phyloP scores from a whole-genome alignment of 2,113 vertebrate genomes.

The Tragelaphus strepsiceros region DNA sequence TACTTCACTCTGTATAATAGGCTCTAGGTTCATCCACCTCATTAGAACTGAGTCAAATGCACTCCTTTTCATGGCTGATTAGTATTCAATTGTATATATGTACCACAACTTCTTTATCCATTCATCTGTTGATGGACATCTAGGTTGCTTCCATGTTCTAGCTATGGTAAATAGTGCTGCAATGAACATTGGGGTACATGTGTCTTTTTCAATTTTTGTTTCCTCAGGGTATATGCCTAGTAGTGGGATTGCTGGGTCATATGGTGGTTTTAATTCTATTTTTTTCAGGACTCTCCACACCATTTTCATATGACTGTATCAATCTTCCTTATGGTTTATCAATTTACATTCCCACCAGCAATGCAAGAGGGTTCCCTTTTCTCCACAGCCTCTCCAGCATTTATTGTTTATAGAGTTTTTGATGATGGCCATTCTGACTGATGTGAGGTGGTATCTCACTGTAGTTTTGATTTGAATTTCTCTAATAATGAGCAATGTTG shows the following conservation, averaged over 20 bases:
- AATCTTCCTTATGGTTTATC: not conserved
- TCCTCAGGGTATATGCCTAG: not conserved
- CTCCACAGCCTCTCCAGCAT: not conserved
- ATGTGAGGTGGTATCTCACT: not conserved
- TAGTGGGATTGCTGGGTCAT: not conserved
- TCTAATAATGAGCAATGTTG: not conserved
- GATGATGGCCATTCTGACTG: not conserved
- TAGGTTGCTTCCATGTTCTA: not conserved
- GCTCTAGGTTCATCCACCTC: not conserved
- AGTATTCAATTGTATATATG: not conserved
- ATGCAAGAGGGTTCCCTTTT: not conserved
- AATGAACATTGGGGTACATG: not conserved
- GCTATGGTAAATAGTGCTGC: not conserved
- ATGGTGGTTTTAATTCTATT: not conserved
- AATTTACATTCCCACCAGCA: not conserved
- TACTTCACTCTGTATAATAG: not conserved
- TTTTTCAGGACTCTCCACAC: not conserved
- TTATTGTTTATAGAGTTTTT: not conserved
- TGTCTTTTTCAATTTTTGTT: not conserved
- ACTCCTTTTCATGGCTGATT: not conserved
- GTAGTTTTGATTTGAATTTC: not conserved
- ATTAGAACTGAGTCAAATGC: not conserved
- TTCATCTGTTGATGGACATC: not conserved
- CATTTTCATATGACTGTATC: not conserved
- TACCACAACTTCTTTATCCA: not conserved